A percentile compares a stretch with the other conserved stretches of the same genome.
Evolutionary conservation across 2,888 invertebrate genomes (phyloP).

Genomic region (Volucella inflata): DNA sequence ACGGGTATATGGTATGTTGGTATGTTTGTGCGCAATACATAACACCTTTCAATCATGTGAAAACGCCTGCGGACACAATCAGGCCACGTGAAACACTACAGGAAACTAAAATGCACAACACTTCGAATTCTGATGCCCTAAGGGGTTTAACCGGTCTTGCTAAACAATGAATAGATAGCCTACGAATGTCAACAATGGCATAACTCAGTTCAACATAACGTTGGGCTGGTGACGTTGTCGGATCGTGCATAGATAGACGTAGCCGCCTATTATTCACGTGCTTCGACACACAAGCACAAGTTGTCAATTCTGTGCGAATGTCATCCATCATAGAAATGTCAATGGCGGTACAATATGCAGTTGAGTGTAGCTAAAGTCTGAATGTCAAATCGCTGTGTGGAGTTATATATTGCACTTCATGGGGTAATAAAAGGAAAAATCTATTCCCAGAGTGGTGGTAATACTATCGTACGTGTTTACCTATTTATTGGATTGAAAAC

Average conservation of each 20-base stretch:
- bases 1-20: background rate
- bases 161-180: conserved; percentile 31
- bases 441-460: no score
- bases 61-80: conserved; percentile 66
- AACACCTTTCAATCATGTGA: conserved; percentile 61
- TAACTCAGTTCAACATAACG: background rate
- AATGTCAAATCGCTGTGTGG: no score
- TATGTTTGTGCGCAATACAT: conserved; percentile 21
- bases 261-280: conserved; percentile 49
- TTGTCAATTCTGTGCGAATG: conserved; percentile 51
- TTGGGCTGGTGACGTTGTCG: conserved; percentile 19
- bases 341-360: conserved; percentile 23
- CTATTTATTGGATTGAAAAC: no score
- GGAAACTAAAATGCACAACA: conserved; percentile 59
- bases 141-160: conserved; percentile 23
- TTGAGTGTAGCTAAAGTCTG: no score
- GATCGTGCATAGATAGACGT: conserved; percentile 27
- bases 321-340: conserved; percentile 55
- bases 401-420: no score
- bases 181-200: conserved; percentile 40
- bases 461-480: no score
- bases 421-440: no score
- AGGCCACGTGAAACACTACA: conserved; percentile 41
- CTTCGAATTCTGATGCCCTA: conserved; percentile 6
- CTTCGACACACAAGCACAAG: conserved; percentile 38